Evolutionary conservation across 2,888 invertebrate species (phyloP), one percentile per base, ranked within the genome.

Genomic region (Tortricodes alternella): DNA sequence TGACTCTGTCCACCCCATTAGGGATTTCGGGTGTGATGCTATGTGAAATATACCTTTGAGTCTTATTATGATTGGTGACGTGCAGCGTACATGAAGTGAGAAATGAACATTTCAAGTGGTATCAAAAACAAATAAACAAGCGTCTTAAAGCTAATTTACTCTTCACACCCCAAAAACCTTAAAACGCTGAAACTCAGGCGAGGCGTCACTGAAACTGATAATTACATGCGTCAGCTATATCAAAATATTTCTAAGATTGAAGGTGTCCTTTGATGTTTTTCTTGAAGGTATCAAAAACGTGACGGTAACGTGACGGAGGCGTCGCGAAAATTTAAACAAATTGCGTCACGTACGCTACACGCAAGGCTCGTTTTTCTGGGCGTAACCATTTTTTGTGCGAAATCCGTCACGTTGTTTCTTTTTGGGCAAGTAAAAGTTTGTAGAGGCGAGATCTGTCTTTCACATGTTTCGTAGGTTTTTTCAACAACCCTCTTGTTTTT

Each of bases 321-420:
- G 58, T 53, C 60, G 60, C 58, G 62, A 60, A 69, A 68, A 67
- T 74, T 70, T 70, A 71, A 71, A 73, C 68, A 66, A 73, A 77
- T 74, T 74, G 69, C 68, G 66, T 71, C 73, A 74, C 74, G 76
- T 74, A 70, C 66, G 58, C 58, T 38, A 50, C 56, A 62, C 53
- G 60, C 62, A 65, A 58, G 65, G 62, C 65, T 61, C 60, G 63
- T 41, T 39, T 27, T 56, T 32, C 37, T 24, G 21, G 24, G 48
- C 39, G 46, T 6, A 41, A 43, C 53, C 37, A 49, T 52, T 43
- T 46, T 52, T 44, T 44, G 27, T 29, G 37, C 9, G 1, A 9
- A 21, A 34, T 11, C 9, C 19, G 18, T 24, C 13, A 19, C 6
- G 13, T 32, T 21, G n/a, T n/a, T n/a, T n/a, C n/a, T 46, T 46